A percentile compares a stretch with the other conserved stretches of the same genome.
phyloP scores from a whole-genome alignment of 1,140 invertebrate genomes.

The Thaumetopoea pityocampa region DNA sequence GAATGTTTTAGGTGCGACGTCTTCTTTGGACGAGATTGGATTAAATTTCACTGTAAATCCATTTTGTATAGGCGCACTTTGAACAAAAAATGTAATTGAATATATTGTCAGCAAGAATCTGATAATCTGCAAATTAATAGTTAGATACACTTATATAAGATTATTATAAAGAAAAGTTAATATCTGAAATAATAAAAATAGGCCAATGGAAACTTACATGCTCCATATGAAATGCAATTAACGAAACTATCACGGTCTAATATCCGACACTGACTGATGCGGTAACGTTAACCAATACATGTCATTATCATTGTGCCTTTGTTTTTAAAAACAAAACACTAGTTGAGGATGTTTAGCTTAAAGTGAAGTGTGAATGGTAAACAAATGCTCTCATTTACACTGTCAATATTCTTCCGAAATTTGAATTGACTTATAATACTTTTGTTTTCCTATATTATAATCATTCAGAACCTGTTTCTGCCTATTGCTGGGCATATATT shows the following conservation, averaged over 20 bases:
- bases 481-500: too few species aligned
- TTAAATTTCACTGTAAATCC: slow-evolving; percentile 45
- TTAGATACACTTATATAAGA: neutral
- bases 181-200: neutral
- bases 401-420: too few species aligned
- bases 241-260: slow-evolving; percentile 10
- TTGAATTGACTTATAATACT: neutral
- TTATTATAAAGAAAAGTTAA: neutral
- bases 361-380: neutral
- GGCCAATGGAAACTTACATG: slow-evolving; percentile 1
- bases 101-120: slow-evolving; percentile 7
- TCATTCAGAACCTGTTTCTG: too few species aligned
- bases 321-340: slow-evolving; percentile 21
- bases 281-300: neutral
- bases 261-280: slow-evolving; percentile 2
- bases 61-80: slow-evolving; percentile 39
- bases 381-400: slow-evolving; percentile 1
- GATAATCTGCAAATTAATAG: slow-evolving; percentile 16
- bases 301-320: slow-evolving; percentile 3
- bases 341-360: slow-evolving; percentile 20
- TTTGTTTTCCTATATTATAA: too few species aligned
- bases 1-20: slow-evolving; percentile 28
- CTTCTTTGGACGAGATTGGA: slow-evolving; percentile 31
- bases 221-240: slow-evolving; percentile 9
- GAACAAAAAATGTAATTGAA: slow-evolving; percentile 8